Conservation (phyloP, 2,113 vertebrate species). For the Arothron firmamentum region DNA sequence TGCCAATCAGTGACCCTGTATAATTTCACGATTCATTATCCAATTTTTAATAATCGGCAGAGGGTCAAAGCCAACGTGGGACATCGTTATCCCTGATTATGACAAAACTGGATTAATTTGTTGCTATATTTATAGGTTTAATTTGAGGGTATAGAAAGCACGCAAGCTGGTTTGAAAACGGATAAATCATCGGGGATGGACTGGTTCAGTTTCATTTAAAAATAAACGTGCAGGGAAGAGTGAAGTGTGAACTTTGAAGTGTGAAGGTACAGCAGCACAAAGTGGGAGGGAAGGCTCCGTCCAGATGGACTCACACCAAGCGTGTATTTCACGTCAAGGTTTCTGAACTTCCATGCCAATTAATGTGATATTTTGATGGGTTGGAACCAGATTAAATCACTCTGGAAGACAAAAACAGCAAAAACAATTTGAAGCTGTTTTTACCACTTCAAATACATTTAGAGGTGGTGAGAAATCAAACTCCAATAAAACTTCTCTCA, state of each 20-base stretch:
- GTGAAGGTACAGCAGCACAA: constrained; percentile 43
- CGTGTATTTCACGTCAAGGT: neutral
- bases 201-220: constrained; percentile 27
- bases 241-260: constrained; percentile 44
- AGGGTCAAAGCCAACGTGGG: neutral
- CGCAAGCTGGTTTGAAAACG: constrained; percentile 2
- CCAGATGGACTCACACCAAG: constrained; percentile 46
- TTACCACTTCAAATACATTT: neutral
- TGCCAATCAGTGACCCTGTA: constrained; percentile 42
- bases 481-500: too few relatives aligned
- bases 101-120: constrained; percentile 18
- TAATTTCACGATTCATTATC: constrained; percentile 46
- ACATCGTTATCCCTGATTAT: constrained; percentile 1
- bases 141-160: neutral
- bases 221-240: constrained; percentile 46
- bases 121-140: neutral
- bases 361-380: neutral
- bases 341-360: constrained; percentile 1
- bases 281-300: constrained; percentile 26
- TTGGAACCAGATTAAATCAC: neutral
- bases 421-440: too few relatives aligned
- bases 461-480: neutral
- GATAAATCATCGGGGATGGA: constrained; percentile 2
- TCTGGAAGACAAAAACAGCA: neutral
- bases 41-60: constrained; percentile 45